Conservation (phyloP, 2,797 vertebrate genomes). For the Moxostoma hubbsi region DNA sequence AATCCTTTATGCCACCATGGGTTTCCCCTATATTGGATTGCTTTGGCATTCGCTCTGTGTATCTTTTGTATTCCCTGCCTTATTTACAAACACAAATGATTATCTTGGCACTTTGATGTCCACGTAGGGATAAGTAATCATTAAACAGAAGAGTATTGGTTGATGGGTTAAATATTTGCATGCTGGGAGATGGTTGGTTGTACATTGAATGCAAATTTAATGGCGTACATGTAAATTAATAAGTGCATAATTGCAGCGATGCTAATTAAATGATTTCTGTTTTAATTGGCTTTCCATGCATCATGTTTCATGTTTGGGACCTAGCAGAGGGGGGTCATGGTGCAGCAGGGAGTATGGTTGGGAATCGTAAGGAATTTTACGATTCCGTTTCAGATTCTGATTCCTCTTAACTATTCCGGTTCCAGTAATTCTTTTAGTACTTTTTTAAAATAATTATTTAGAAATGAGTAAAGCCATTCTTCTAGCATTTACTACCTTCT, state of each 20-base stretch:
- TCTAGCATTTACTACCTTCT: too few relatives aligned
- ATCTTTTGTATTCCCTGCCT: background rate
- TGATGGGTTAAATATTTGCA: background rate
- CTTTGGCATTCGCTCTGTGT: background rate
- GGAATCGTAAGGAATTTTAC: too few relatives aligned
- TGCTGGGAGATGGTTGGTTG: background rate
- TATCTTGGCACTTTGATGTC: background rate
- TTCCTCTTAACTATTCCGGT: too few relatives aligned
- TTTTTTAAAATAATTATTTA: too few relatives aligned
- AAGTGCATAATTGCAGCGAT: background rate
- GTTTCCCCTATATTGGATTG: background rate
- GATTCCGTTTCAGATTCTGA: too few relatives aligned
- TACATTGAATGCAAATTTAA: background rate
- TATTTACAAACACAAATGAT: background rate
- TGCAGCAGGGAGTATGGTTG: too few relatives aligned
- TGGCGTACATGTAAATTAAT: background rate
- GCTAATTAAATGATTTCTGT: background rate
- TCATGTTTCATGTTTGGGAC: background rate
- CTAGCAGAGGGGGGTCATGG: background rate
- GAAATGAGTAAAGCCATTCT: too few relatives aligned
- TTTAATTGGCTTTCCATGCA: slow-evolving; percentile 2
- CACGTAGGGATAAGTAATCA: background rate
- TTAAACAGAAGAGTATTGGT: background rate
- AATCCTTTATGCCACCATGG: background rate
- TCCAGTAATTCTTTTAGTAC: too few relatives aligned